A percentile compares a stretch with the other conserved stretches of the same genome.
Conservation (phyloP, 2,797 vertebrate genomes). For the Anguilla anguilla region DNA sequence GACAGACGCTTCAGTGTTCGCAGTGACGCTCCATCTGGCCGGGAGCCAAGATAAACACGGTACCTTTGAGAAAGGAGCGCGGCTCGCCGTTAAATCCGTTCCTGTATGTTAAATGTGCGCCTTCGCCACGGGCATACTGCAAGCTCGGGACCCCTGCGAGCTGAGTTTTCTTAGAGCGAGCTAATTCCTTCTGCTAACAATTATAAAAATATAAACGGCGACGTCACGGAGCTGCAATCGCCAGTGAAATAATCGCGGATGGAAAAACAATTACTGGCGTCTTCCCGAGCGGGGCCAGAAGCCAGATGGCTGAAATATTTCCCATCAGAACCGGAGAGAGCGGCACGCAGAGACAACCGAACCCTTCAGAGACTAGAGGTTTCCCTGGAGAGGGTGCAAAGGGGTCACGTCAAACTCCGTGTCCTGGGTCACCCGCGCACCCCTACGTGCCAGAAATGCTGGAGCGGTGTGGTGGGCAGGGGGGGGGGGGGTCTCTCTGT, state of each 20-base stretch:
- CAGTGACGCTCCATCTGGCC: slow-evolving; percentile 60
- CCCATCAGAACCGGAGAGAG: slow-evolving; percentile 7
- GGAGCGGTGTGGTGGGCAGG: not conserved
- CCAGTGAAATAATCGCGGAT: slow-evolving; percentile 51
- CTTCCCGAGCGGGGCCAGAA: not conserved
- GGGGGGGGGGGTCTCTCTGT: not conserved
- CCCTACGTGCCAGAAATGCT: not conserved
- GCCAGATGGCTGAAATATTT: slow-evolving; percentile 22
- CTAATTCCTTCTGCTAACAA: slow-evolving; percentile 44
- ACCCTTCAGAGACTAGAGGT: not conserved
- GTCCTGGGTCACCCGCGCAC: not conserved
- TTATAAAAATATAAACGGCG: slow-evolving; percentile 63
- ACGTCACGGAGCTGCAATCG: slow-evolving; percentile 45
- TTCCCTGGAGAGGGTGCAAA: not conserved
- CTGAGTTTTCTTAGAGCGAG: not conserved
- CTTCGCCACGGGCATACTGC: not conserved
- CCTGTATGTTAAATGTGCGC: not conserved
- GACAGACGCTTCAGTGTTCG: slow-evolving; percentile 47
- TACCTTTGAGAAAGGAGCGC: slow-evolving; percentile 48
- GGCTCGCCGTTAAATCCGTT: not conserved
- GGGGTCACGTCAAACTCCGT: not conserved
- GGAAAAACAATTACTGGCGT: slow-evolving; percentile 72
- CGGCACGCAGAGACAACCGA: slow-evolving; percentile 10
- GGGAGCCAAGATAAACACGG: slow-evolving; percentile 69
- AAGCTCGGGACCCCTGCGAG: not conserved